These are phyloP conservation scores for Arion vulgaris DNA, from an alignment of 1,140 invertebrate species.

Conservation along the genomic window DNA sequence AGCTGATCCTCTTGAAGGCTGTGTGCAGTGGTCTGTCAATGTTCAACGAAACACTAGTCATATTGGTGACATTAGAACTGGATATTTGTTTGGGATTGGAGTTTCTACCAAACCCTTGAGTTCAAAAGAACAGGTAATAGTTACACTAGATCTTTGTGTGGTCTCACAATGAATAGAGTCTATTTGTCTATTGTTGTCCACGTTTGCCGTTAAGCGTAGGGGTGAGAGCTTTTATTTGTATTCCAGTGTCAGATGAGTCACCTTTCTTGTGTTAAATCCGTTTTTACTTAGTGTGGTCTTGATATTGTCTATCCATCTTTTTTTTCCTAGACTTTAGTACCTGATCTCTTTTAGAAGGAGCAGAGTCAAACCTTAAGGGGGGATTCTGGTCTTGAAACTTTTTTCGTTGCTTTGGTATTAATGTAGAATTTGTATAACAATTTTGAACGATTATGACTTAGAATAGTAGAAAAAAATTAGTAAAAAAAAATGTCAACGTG, in stretches of 20 bases:
- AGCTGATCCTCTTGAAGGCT: slow-evolving; percentile 55
- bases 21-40: slow-evolving; percentile 61
- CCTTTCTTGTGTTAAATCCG: not conserved
- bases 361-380: no score
- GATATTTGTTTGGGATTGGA: slow-evolving; percentile 68
- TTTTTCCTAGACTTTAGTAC: no score
- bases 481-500: no score
- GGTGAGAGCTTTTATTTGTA: no score
- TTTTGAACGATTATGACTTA: no score
- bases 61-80: slow-evolving; percentile 57
- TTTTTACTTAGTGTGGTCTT: not conserved
- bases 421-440: no score
- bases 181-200: not conserved
- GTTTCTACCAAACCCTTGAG: slow-evolving; percentile 54
- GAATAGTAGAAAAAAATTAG: no score
- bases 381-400: no score
- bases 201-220: no score
- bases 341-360: not conserved
- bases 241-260: no score
- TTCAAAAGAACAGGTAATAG: slow-evolving; percentile 56
- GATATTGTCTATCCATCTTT: no score
- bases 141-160: not conserved
- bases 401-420: no score
- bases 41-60: slow-evolving; percentile 63
- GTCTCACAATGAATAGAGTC: not conserved